Conservation (phyloP, 2,888 invertebrate species). For the Agonopterix arenella region DNA sequence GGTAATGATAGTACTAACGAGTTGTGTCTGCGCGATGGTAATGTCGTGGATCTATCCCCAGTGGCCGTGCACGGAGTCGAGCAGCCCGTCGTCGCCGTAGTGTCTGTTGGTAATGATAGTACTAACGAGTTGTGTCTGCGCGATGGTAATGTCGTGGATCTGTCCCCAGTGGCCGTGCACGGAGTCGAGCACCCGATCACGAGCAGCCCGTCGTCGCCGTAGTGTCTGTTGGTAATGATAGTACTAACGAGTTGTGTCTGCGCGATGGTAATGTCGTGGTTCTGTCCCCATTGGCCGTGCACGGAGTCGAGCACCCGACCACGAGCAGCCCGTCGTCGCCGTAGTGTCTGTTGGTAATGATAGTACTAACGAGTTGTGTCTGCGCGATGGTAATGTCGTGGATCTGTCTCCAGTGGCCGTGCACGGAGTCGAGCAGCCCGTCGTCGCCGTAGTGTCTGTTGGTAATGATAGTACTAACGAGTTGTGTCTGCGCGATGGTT, state of each 20-base stretch:
- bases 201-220: constrained; percentile 90
- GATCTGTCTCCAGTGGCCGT: constrained; percentile 91
- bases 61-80: constrained; percentile 91
- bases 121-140: constrained; percentile 92
- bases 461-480: constrained; percentile 79
- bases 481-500: constrained; percentile 91
- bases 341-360: constrained; percentile 34
- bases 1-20: too few species aligned
- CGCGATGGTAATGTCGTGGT: constrained; percentile 94
- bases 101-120: too few species aligned
- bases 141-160: constrained; percentile 92
- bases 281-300: constrained; percentile 36
- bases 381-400: constrained; percentile 94
- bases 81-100: constrained; percentile 91
- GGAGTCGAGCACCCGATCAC: constrained; percentile 92
- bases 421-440: constrained; percentile 89
- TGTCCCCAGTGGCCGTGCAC: constrained; percentile 92
- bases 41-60: constrained; percentile 93
- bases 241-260: too few species aligned
- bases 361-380: constrained; percentile 88
- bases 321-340: constrained; percentile 92
- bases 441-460: constrained; percentile 82
- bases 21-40: too few species aligned
- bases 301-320: constrained; percentile 91
- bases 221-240: too few species aligned